A percentile compares a stretch with the other conserved stretches of the same genome.
Evolutionary conservation across 1,140 invertebrate species (phyloP).

Genomic region (Steinernema feltiae): DNA sequence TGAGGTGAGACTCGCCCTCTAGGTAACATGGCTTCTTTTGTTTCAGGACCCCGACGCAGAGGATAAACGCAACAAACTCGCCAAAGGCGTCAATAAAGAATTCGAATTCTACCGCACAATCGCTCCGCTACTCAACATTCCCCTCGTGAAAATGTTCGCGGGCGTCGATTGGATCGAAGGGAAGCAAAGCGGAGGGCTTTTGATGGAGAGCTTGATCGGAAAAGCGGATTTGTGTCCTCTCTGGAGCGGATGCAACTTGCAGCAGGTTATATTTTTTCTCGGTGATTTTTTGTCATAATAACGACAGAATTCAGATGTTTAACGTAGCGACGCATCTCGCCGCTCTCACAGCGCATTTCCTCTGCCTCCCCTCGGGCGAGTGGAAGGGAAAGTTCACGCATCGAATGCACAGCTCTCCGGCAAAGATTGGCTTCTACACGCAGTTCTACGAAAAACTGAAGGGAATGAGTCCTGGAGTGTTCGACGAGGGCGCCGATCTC

Average conservation of each 20-base stretch:
- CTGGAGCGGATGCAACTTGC: neutral
- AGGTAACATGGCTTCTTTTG: neutral
- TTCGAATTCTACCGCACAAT: constrained; percentile 12
- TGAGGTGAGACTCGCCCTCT: neutral
- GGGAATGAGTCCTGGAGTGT: neutral
- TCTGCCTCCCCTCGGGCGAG: neutral
- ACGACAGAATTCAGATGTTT: neutral
- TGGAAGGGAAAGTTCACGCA: neutral
- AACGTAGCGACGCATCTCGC: constrained; percentile 13
- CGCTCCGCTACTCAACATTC: neutral
- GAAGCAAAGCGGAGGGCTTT: neutral
- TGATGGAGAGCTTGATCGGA: constrained; percentile 19
- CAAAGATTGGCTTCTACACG: neutral
- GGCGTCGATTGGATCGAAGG: neutral
- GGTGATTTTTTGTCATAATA: neutral
- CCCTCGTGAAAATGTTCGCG: constrained; percentile 1
- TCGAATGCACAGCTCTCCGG: neutral
- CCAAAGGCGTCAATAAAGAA: neutral
- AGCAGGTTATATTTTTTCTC: neutral
- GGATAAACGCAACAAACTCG: neutral
- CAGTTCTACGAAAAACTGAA: neutral
- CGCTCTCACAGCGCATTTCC: constrained; percentile 1
- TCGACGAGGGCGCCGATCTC: neutral
- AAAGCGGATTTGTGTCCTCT: neutral
- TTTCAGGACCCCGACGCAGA: neutral